Percentiles rank a stretch among this genome's conserved stretches.
phyloP scores from a whole-genome alignment of 1,140 invertebrate genomes.

The Colletes latitarsis region DNA sequence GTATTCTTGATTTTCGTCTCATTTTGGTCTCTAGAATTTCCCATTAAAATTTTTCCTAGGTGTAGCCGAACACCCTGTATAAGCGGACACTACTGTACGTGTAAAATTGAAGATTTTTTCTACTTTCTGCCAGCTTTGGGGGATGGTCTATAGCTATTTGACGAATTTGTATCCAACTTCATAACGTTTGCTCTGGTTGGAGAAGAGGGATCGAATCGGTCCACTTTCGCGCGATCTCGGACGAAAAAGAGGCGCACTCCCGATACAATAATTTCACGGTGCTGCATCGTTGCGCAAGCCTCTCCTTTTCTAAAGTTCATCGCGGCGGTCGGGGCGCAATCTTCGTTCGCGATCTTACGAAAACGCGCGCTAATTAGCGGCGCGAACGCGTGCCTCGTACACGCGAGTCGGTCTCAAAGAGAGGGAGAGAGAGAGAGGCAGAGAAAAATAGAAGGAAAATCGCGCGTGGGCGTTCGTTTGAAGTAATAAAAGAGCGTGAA shows the following conservation, averaged over 20 bases:
- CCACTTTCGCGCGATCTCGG: neutral
- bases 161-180: too few species aligned
- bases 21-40: too few species aligned
- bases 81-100: too few species aligned
- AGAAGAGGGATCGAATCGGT: too few species aligned
- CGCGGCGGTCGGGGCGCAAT: slow-evolving; percentile 1
- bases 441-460: slow-evolving; percentile 28
- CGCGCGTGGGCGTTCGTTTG: slow-evolving; percentile 16
- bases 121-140: too few species aligned
- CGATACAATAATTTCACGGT: slow-evolving; percentile 38
- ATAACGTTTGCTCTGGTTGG: too few species aligned
- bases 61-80: too few species aligned
- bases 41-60: too few species aligned
- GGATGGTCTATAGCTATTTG: too few species aligned
- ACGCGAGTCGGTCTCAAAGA: neutral
- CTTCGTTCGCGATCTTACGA: slow-evolving; percentile 16
- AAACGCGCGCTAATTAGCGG: slow-evolving; percentile 44
- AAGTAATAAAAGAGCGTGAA: slow-evolving; percentile 36
- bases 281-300: slow-evolving; percentile 57
- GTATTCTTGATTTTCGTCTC: too few species aligned
- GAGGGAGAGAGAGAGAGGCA: too few species aligned
- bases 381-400: slow-evolving; percentile 14
- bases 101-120: too few species aligned
- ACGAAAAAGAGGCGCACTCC: neutral
- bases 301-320: slow-evolving; percentile 31